Base-by-base conservation (phyloP, 2,888 invertebrate species). In the Cantharis rufa region DNA sequence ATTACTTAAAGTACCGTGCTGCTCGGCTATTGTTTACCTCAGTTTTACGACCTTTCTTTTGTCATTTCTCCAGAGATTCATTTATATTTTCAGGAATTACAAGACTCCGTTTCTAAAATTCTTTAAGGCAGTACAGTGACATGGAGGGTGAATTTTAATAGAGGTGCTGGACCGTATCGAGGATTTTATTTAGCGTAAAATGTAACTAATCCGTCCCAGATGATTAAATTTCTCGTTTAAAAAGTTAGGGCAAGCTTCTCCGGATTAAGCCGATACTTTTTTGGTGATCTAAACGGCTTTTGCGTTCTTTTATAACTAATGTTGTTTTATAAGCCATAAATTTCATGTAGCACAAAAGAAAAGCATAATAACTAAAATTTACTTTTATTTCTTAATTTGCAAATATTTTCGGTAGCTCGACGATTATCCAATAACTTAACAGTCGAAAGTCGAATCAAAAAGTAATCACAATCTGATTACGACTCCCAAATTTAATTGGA, bases 191-290 rank as follows among this genome's bases (percentile, higher is more conserved):
- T 82, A 84, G 81, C 84, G 83, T 84, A 83, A 84, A 84, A 84
- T 84, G 83, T 81, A 80, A 81, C 83, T 84, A 84, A 84, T 84
- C 84, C 83, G 81, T 80, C 83, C 83, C 81, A 81, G 82, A 83
- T 84, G 84, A 84, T 84, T 84, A 84, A 84, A 84, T 84, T 84
- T 83, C 83, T 81, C 82, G 83, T 81, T 81, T 77, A 75, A 81
- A 78, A 80, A 81, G 82, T 79, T 78, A 75, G 77, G 82, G 80
- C 76, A 79, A 77, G 78, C 76, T 78, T 78, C 66, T 70, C 48
- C 72, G 82, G 78, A 80, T 79, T 79, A 79, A 80, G 79, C 75
- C 78, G 78, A 80, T 81, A 80, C 80, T 75, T 81, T 48, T 80
- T 79, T 79, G 77, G 71, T 76, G 74, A 76, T 76, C 79, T 75